Percentiles rank a stretch among this genome's conserved stretches.
Conservation (phyloP, 1,140 invertebrate species). For the Cotesia vestalis region DNA sequence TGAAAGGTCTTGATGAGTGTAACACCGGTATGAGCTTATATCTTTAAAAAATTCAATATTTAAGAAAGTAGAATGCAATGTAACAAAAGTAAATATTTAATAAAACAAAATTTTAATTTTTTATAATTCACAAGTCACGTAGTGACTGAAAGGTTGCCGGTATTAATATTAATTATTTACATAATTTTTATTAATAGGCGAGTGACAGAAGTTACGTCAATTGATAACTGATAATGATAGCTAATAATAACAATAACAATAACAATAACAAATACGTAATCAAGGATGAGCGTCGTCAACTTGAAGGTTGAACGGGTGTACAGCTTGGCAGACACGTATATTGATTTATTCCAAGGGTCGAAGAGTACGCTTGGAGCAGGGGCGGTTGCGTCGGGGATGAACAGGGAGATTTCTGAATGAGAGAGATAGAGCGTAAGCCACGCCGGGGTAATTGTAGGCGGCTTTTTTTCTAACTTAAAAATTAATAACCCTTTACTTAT, state of each 20-base stretch:
- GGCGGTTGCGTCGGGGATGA: slow-evolving; percentile 36
- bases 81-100: too few species aligned
- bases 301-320: slow-evolving; percentile 55
- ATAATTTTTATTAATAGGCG: background rate
- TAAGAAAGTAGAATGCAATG: too few species aligned
- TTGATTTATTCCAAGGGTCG: slow-evolving; percentile 63
- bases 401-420: slow-evolving; percentile 31
- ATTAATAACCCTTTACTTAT: too few species aligned
- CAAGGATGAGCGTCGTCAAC: slow-evolving; percentile 34
- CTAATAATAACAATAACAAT: background rate
- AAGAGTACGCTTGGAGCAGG: slow-evolving; percentile 36
- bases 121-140: too few species aligned
- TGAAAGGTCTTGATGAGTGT: too few species aligned
- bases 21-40: too few species aligned
- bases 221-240: background rate
- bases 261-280: slow-evolving; percentile 4
- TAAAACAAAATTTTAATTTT: too few species aligned
- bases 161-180: background rate
- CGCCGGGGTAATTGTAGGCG: slow-evolving; percentile 30
- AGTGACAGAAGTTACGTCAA: background rate
- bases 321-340: slow-evolving; percentile 64
- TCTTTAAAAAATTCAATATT: too few species aligned
- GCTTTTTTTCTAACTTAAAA: too few species aligned
- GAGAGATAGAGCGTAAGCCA: too few species aligned
- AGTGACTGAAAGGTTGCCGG: too few species aligned